Evolutionary conservation across 2,888 invertebrate genomes (phyloP), one percentile per base, ranked within the genome.

Genomic region (Malthinus flaveolus): DNA sequence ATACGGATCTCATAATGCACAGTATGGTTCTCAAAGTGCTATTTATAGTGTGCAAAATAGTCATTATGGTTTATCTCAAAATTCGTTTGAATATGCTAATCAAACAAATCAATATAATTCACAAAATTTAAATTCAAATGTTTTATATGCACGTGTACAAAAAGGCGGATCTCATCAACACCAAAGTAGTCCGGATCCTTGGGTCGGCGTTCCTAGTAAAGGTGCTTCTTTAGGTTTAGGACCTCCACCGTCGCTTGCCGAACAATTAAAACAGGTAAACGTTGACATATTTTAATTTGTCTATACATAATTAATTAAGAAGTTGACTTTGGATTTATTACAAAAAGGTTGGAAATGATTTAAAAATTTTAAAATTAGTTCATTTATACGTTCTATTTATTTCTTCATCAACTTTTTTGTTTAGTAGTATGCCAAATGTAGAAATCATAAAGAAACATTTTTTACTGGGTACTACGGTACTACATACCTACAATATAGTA

Each of bases 201-300:
- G 78, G 79, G 66, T 69, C 11, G 75, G 73, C 2, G 68, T 64
- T 35, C 67, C 69, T 3, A 72, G 70, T 51, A 74, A 72, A 53
- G 66, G 70, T 13, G 68, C 67, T 15, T 73, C 69, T 59, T 79
- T 81, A 56, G 78, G 81, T 10, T 80, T 82, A 63, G 88, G 87
- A 71, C 90, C 91, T 58, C 89, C 90, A 49, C 84, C 90, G 65
- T 91, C 90, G 56, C 83, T 93, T 67, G 91, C 92, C 12, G 93
- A 93, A 79, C 93, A 93, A 78, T 82, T 93, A 70, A 92, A 92
- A 82, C 91, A 90, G 78, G 91, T 77, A 71, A 23, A 23, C 23
- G 23, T 64, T 31, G 7, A 13, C n/a, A 23, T 49, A 10, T 12
- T 39, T 10, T 7, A 35, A n/a, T 35, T 35, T 5, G 1, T 35